Evolutionary conservation across 2,113 vertebrate species (phyloP), one percentile per base, ranked within the genome.

Genomic region (Microcebus griseorufus): DNA sequence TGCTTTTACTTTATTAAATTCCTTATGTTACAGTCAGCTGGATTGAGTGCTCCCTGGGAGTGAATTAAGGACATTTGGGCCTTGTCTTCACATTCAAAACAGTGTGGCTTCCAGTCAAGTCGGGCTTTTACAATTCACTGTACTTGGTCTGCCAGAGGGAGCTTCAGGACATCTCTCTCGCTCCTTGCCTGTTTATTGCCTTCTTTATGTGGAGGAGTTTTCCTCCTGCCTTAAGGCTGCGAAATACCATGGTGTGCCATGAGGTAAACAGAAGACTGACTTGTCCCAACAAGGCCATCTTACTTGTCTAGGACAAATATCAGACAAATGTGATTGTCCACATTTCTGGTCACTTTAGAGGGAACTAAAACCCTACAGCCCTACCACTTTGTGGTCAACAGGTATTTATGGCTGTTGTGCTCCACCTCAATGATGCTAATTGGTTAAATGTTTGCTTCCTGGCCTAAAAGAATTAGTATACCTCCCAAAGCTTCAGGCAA

Each of bases 1-100:
- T 95, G 72, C 92, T 97, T 94, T 97, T 92, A 88, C 90, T 97
- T 98, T 98, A 98, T 97, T 97, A 97, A 96, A 93, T 95, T 97
- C 83, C 60, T 96, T 93, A 81, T 95, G 95, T 92, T 92, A 78
- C 65, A 97, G 92, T 90, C 94, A 97, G 93, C 70, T 92, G 96
- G 75, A 95, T 42, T 89, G 92, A 95, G 70, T 78, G 37, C 55
- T 98, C 97, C 97, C 96, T 95, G 32, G 89, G 94, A 97, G 83
- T 90, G 93, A 94, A 95, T 97, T 95, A 97, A 97, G 84, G 96
- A 92, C 87, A 95, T 92, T 93, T 97, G 94, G 83, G 95, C 48
- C 75, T 95, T 90, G 96, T 93, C 92, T 97, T 91, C 93, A 93
- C 39, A 53, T 88, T 91, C 72, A 95, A 92, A 98, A 88, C 92